Base-by-base conservation (phyloP, 2,113 vertebrate genomes). In the Indicator indicator region DNA sequence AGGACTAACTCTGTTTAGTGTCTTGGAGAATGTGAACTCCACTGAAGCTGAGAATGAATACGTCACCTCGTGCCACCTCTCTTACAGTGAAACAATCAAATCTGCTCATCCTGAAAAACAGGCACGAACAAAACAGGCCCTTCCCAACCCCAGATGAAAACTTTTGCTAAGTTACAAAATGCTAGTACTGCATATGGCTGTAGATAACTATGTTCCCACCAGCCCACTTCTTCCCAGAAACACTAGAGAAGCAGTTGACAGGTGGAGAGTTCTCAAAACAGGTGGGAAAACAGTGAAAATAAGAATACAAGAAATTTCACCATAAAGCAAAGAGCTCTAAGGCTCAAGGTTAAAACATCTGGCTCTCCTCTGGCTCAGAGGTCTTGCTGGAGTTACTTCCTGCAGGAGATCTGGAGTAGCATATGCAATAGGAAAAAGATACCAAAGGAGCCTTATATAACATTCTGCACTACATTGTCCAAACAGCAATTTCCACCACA, bases 351-450 rank as follows among this genome's bases (percentile, higher is more conserved):
- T 68, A 50, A 63, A 96, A 94, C 89, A 96, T 92, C 75, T 93
- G 81, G 70, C 60, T 80, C 50, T 92, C 64, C 4, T 2, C 50
- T 86, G 71, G 56, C 62, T 77, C 58, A 87, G 89, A 93, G 33
- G 67, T 73, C 75, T 94, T 83, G 52, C 58, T 86, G 74, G n/a
- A 78, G 42, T 75, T 77, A 55, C 75, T 95, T 97, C 86, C 94
- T 91, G 65, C 68, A 95, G 87, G 87, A 95, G 88, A 93, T 84
- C 58, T 58, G 77, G 60, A 84, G 58, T 74, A 90, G 54, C 54
- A 83, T 56, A 89, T 72, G 64, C 62, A 92, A 42, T 7, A 52
- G 90, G 68, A 96, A 93, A 63, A 69, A 88, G 63, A 95, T 64
- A 95, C 44, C 46, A 79, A 42, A 75, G 65, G 33, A 92, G 54